A percentile compares a stretch with the other conserved stretches of the same genome.
Conservation (phyloP, 2,888 invertebrate genomes). For the Melanophora roralis region DNA sequence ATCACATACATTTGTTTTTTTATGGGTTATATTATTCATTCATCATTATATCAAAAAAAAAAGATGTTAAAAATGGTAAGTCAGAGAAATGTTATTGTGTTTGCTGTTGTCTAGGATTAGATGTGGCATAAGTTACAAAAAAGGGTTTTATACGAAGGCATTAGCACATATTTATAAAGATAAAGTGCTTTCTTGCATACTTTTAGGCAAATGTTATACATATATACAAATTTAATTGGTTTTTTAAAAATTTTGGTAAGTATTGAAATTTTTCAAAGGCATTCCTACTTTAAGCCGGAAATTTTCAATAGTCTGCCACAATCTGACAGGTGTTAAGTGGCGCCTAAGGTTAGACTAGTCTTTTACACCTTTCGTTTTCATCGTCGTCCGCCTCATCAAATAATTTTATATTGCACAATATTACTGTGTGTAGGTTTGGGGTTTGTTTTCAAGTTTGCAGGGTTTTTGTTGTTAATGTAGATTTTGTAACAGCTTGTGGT, state of each 20-base stretch:
- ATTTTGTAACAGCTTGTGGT: constrained; percentile 40
- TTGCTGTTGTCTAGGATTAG: background rate
- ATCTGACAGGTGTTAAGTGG: constrained; percentile 52
- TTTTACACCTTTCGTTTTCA: background rate
- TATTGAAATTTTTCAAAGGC: constrained; percentile 25
- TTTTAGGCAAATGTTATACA: constrained; percentile 27
- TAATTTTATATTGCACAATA: constrained; percentile 3
- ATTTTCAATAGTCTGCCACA: constrained; percentile 62
- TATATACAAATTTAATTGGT: constrained; percentile 5
- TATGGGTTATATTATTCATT: constrained; percentile 20
- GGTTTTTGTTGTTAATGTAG: background rate
- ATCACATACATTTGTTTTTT: constrained; percentile 1
- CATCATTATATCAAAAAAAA: constrained; percentile 3
- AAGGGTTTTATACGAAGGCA: background rate
- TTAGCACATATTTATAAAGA: background rate
- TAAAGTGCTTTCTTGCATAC: background rate
- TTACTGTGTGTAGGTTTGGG: background rate
- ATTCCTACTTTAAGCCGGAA: constrained; percentile 57
- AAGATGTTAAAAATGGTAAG: background rate
- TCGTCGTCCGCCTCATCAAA: background rate
- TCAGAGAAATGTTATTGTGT: background rate
- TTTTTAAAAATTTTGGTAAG: background rate
- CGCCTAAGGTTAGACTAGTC: constrained; percentile 54
- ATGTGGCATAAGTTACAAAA: background rate
- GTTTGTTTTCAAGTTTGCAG: constrained; percentile 10